Base-by-base conservation (phyloP, 2,888 invertebrate species). In the Ormyrus nitidulus region DNA sequence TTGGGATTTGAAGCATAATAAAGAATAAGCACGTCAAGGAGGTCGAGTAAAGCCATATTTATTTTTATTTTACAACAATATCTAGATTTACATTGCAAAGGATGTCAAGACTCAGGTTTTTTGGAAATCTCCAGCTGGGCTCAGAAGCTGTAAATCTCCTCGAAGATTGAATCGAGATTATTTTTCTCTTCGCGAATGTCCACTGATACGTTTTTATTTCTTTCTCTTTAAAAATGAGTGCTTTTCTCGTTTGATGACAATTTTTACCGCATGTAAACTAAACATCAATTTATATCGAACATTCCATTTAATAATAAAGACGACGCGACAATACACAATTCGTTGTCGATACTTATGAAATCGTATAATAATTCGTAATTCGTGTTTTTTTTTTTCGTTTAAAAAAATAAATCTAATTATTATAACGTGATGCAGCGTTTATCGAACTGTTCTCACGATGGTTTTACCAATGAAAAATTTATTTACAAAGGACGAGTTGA, bases 61-160 rank as follows among this genome's bases (percentile, higher is more conserved):
- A 62, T 69, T 34, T 34, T 79, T 70, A 79, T 70, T 70, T 74
- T 74, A 74, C 69, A 69, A 58, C 61, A 64, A 69, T 69, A 64
- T 64, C 59, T n/a, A 53, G 54, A 73, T 62, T 66, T 59, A 73
- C 66, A 72, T 54, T 34, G 61, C 61, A 19, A 78, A 51, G 3
- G 0, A n/a, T 19, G 10, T 9, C 48, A 46, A 68, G 53, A 51
- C 61, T 70, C 58, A 61, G 19, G n/a, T 77, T 34, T 70, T 13
- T 51, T 9, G 53, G 65, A 78, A 66, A 73, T 61, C 13, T 19
- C 5, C 49, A 72, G 61, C 71, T 49, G 74, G 71, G 80, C 70
- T 79, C 73, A 75, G 7, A 48, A 69, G 68, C 62, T 77, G 68
- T 58, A 54, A 66, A 56, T 71, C 76, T 72, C 54, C 59, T 75